Evolutionary conservation across 2,888 invertebrate species (phyloP), one percentile per base, ranked within the genome.

Genomic region (Sabatieria punctata): DNA sequence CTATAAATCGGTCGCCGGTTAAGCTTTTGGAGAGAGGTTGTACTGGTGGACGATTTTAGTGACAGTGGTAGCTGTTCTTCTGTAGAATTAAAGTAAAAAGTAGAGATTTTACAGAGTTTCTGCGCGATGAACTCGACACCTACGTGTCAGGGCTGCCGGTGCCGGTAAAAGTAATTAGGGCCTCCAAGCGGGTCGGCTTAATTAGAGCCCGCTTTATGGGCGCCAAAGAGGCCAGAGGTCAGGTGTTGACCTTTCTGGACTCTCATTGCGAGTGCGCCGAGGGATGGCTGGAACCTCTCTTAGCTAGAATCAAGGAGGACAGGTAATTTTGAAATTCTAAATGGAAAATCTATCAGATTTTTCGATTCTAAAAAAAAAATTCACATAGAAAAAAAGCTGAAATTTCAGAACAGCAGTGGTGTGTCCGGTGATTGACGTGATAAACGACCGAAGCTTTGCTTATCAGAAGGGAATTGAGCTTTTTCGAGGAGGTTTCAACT

Each of bases 241-340:
- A 86, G 68, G 82, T 86, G 45, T 71, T 91, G 57, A 93, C 91
- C 15, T 97, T 97, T 72, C 73, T 97, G 48, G 97, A 97, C 67
- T 91, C 93, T 1, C 95, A 97, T 68, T 95, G 93, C 68, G 95
- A 97, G 68, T 93, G 93, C 64, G 85, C 85, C 46, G 85, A 86
- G 71, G 95, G 95, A n/a, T 97, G 97, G 95, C 70, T 97, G 54
- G 93, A 95, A 65, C 95, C 95, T 1, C 72, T 97, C 18, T 68
- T 97, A 46, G 77, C 84, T 22, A 77, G 93, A 58, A 89, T 97
- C 57, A 85, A 84, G 4, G 78, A 84, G 65, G 83, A 97, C 71
- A 76, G 73, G 74, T 75, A 71, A 41, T 52, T 43, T 46, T 40
- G 25, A 8, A n/a, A 21, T 8, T 8, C 30, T 68, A 85, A n/a